These are phyloP conservation scores for Phasianus colchicus DNA, from an alignment of 2,113 vertebrate genomes.

Conservation along the genomic window DNA sequence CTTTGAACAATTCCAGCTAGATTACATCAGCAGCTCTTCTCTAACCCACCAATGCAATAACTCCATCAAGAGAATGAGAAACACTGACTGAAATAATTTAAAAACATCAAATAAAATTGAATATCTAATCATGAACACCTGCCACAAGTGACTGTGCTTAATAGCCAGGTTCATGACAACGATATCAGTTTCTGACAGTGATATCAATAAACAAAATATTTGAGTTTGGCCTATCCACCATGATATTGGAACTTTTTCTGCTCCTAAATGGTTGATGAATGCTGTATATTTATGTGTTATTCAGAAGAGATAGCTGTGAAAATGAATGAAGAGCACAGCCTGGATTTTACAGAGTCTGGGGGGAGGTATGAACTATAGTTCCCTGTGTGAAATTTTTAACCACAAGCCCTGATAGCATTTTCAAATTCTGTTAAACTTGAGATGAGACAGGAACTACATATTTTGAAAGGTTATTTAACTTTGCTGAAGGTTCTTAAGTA, in stretches of 20 bases:
- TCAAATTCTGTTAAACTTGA: neutral
- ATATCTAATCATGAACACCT: neutral
- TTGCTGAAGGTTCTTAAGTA: neutral
- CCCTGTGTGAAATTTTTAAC: neutral
- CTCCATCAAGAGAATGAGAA: neutral
- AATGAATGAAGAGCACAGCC: neutral
- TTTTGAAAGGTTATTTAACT: neutral
- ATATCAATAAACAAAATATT: neutral
- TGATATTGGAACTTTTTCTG: neutral
- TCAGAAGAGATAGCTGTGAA: neutral
- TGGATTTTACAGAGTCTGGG: neutral
- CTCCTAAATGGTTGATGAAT: neutral
- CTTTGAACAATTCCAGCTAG: neutral
- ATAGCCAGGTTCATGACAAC: neutral
- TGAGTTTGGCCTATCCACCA: neutral
- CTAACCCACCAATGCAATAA: too few species aligned
- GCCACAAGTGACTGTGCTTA: neutral
- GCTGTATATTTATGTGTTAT: neutral
- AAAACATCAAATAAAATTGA: constrained; percentile 26
- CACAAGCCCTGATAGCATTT: neutral
- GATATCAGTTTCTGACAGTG: neutral
- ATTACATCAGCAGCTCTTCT: too few species aligned
- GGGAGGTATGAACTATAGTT: neutral
- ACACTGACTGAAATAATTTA: constrained; percentile 24
- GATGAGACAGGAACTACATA: neutral